phyloP scores from a whole-genome alignment of 1,140 invertebrate genomes.

The Hesperophylax magnus region DNA sequence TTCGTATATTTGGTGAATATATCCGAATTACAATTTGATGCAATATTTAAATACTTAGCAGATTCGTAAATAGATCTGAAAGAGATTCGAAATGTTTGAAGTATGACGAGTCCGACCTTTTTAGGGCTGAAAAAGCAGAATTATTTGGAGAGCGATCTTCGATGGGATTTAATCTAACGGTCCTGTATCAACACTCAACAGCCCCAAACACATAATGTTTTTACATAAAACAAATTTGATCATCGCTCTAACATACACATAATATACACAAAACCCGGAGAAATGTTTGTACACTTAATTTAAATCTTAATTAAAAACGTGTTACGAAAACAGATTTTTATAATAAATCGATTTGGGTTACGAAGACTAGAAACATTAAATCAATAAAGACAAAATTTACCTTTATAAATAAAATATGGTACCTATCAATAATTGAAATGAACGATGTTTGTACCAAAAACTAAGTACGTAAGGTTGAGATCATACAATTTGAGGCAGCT shows the following conservation, averaged over 20 bases:
- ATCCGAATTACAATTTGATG: too few species aligned
- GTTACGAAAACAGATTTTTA: slow-evolving; percentile 9
- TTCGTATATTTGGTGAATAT: too few species aligned
- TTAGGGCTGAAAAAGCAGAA: slow-evolving; percentile 40
- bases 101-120: slow-evolving; percentile 38
- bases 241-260: slow-evolving; percentile 45
- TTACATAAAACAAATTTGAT: slow-evolving; percentile 55
- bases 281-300: slow-evolving; percentile 56
- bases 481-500: too few species aligned
- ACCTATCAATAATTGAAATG: too few species aligned
- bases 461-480: too few species aligned
- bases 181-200: slow-evolving; percentile 55
- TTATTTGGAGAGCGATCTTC: slow-evolving; percentile 28
- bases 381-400: too few species aligned
- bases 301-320: slow-evolving; percentile 57
- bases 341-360: background rate
- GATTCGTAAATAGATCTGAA: slow-evolving; percentile 12
- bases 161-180: slow-evolving; percentile 37
- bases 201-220: slow-evolving; percentile 41
- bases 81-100: slow-evolving; percentile 32
- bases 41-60: slow-evolving; percentile 29
- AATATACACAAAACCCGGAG: slow-evolving; percentile 36
- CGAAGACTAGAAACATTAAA: too few species aligned
- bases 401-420: too few species aligned
- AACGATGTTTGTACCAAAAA: too few species aligned